phyloP scores from a whole-genome alignment of 2,113 vertebrate genomes.

The Caracal caracal region DNA sequence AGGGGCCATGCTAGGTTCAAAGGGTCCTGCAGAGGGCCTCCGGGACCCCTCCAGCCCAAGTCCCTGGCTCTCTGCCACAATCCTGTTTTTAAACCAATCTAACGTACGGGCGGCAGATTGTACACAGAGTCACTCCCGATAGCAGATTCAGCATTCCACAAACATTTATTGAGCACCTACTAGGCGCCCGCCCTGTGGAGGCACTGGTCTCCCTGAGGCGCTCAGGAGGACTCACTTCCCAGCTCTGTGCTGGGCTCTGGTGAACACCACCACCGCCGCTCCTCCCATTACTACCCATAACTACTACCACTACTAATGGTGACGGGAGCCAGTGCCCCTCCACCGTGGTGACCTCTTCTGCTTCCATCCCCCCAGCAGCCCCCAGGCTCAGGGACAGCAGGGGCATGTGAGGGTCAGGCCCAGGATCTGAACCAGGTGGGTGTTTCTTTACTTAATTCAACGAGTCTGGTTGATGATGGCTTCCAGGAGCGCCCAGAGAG shows the following conservation, averaged over 20 bases:
- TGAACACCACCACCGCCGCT: accelerated
- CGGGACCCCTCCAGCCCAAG: neutral
- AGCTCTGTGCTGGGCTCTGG: accelerated
- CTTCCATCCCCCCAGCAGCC: neutral
- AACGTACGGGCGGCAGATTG: neutral
- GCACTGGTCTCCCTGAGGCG: neutral
- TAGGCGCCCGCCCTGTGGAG: neutral
- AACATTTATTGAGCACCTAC: neutral
- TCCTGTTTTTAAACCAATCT: neutral
- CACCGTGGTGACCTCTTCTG: neutral
- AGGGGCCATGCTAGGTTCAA: neutral
- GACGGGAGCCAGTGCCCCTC: neutral
- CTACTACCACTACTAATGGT: neutral
- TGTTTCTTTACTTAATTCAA: neutral
- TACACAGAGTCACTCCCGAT: neutral
- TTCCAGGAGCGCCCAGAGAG: neutral
- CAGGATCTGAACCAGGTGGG: neutral
- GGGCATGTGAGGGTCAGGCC: neutral
- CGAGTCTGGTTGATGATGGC: neutral
- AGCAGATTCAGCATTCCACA: neutral
- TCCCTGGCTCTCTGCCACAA: neutral
- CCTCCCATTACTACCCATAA: neutral
- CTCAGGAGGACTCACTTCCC: neutral
- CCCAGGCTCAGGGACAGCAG: neutral
- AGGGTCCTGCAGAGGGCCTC: neutral